phyloP scores from a whole-genome alignment of 1,140 invertebrate genomes.

The Sweltsa coloradensis region DNA sequence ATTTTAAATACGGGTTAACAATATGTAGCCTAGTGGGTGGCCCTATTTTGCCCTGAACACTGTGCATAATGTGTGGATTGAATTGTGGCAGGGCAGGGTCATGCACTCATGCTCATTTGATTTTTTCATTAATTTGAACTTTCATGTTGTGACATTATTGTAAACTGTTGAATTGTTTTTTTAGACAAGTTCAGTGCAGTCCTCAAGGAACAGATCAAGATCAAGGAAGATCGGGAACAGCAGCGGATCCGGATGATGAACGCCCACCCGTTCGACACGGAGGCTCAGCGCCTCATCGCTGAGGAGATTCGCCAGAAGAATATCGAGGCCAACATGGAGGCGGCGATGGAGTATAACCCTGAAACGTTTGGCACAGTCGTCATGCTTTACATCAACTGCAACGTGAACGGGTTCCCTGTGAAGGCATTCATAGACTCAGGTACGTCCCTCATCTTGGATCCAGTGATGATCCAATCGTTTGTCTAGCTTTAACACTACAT shows the following conservation, averaged over 20 bases:
- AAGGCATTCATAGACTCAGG: constrained; percentile 97
- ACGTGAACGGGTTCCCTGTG: constrained; percentile 89
- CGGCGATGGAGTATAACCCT: constrained; percentile 95
- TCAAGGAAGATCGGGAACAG: constrained; percentile 62
- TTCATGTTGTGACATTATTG: too few relatives aligned
- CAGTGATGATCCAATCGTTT: too few relatives aligned
- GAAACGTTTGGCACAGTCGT: constrained; percentile 95
- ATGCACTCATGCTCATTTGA: too few relatives aligned
- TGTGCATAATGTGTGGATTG: too few relatives aligned
- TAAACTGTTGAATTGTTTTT: constrained; percentile 17
- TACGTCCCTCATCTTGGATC: too few relatives aligned
- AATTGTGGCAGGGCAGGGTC: too few relatives aligned
- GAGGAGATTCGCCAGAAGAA: constrained; percentile 93
- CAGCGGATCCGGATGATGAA: constrained; percentile 78
- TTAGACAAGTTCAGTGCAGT: constrained; percentile 71
- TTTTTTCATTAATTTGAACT: too few relatives aligned
- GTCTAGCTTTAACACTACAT: too few relatives aligned
- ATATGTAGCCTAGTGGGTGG: too few relatives aligned
- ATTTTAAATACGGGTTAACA: too few relatives aligned
- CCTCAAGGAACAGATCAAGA: constrained; percentile 66
- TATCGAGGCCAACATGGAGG: constrained; percentile 97
- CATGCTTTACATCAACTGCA: constrained; percentile 95
- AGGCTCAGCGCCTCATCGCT: constrained; percentile 86
- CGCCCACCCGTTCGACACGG: constrained; percentile 90
- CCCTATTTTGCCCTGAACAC: too few relatives aligned